Evolutionary conservation across 2,888 invertebrate species (phyloP).

Genomic region (Nymphalis c-album): DNA sequence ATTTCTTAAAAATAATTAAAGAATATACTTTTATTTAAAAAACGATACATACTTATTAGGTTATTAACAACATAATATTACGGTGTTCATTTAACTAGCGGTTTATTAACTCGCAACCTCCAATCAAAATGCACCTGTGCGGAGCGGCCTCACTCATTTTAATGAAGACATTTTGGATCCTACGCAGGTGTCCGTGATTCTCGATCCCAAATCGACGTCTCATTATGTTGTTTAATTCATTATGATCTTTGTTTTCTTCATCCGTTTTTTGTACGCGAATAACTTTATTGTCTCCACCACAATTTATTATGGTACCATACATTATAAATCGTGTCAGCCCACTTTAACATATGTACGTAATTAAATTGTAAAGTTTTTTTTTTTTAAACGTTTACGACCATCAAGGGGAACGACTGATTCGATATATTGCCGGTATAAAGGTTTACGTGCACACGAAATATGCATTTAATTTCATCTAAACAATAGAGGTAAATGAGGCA

Average conservation of each 20-base stretch:
- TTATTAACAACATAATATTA: slow-evolving; percentile 40
- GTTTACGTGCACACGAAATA: slow-evolving; percentile 40
- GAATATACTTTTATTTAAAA: neutral
- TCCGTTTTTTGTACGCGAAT: slow-evolving; percentile 66
- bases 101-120: slow-evolving; percentile 48
- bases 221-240: slow-evolving; percentile 78
- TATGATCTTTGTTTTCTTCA: slow-evolving; percentile 78
- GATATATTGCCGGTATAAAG: slow-evolving; percentile 42
- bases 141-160: slow-evolving; percentile 55
- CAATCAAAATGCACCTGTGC: slow-evolving; percentile 71
- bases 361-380: slow-evolving; percentile 74
- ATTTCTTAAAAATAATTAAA: no score
- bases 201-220: slow-evolving; percentile 56
- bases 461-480: slow-evolving; percentile 58
- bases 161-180: slow-evolving; percentile 75
- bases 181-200: slow-evolving; percentile 69
- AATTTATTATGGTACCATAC: slow-evolving; percentile 71
- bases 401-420: slow-evolving; percentile 55
- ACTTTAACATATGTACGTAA: slow-evolving; percentile 77
- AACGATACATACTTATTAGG: slow-evolving; percentile 5
- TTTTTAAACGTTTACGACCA: slow-evolving; percentile 62
- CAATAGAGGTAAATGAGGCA: slow-evolving; percentile 49
- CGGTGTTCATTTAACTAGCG: slow-evolving; percentile 49
- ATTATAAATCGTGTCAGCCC: slow-evolving; percentile 73
- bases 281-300: slow-evolving; percentile 65